Percentiles rank a stretch among this genome's conserved stretches.
phyloP scores from a whole-genome alignment of 1,140 invertebrate genomes.

The Hyles vespertilio region DNA sequence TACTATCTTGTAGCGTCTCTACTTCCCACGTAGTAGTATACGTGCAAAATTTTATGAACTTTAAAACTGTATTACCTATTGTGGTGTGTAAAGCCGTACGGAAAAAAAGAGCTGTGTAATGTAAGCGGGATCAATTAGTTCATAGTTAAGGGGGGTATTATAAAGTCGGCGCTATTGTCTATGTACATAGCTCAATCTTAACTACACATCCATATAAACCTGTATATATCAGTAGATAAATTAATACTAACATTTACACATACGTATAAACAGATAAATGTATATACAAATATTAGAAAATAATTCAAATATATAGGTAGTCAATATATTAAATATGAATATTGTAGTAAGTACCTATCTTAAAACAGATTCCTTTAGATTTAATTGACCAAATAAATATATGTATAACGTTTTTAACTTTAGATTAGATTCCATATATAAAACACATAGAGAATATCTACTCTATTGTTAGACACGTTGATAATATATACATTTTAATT shows the following conservation, averaged over 20 bases:
- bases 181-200: constrained; percentile 16
- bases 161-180: constrained; percentile 41
- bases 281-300: neutral
- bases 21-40: constrained; percentile 25
- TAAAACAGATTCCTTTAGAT: constrained; percentile 14
- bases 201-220: neutral
- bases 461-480: too few relatives aligned
- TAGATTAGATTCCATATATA: neutral
- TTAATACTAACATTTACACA: constrained; percentile 1
- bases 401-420: constrained; percentile 3
- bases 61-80: constrained; percentile 9
- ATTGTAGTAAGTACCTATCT: neutral
- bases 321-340: neutral
- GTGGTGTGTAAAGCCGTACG: constrained; percentile 11
- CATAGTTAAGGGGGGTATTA: constrained; percentile 43
- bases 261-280: neutral
- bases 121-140: constrained; percentile 69
- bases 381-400: constrained; percentile 17
- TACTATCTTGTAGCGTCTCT: constrained; percentile 33
- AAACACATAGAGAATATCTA: too few relatives aligned
- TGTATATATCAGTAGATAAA: neutral
- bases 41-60: neutral
- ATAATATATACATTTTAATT: constrained; percentile 21
- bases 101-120: constrained; percentile 45
- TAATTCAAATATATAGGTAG: neutral